Conservation (phyloP, 2,797 vertebrate species). For the Phylloscopus collybita region DNA sequence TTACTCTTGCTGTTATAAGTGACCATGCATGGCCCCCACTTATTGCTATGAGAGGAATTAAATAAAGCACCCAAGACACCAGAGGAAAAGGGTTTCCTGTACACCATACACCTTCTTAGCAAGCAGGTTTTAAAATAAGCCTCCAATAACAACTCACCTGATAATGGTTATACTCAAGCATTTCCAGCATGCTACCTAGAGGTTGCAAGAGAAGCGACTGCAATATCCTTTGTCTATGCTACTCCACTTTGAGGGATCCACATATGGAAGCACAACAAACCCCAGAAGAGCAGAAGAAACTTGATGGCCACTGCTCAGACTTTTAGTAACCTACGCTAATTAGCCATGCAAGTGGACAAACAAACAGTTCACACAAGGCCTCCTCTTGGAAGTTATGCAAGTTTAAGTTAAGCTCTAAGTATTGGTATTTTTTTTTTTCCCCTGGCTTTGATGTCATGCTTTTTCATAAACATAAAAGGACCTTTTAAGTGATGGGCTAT, state of each 20-base stretch:
- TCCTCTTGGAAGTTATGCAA: slow-evolving; percentile 81
- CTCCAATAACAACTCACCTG: slow-evolving; percentile 86
- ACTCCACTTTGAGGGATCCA: slow-evolving; percentile 44
- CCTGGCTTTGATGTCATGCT: slow-evolving; percentile 91
- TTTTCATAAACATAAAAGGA: slow-evolving; percentile 87
- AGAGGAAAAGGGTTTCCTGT: background rate
- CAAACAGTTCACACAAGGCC: slow-evolving; percentile 79
- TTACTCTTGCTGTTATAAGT: background rate
- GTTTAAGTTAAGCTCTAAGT: slow-evolving; percentile 80
- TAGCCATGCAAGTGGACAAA: slow-evolving; percentile 90
- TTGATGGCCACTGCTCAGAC: slow-evolving; percentile 68
- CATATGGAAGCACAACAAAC: slow-evolving; percentile 66
- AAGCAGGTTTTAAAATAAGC: background rate
- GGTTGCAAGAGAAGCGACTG: slow-evolving; percentile 24
- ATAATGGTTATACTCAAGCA: slow-evolving; percentile 98
- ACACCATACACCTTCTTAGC: background rate
- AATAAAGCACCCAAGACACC: background rate
- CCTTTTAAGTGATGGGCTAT: slow-evolving; percentile 87
- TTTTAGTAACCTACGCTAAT: slow-evolving; percentile 87
- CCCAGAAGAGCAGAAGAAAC: slow-evolving; percentile 66
- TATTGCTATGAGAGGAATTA: background rate
- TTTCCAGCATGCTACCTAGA: slow-evolving; percentile 89
- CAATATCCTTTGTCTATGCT: slow-evolving; percentile 53
- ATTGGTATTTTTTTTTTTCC: slow-evolving; percentile 88
- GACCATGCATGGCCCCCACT: background rate